Evolutionary conservation across 2,888 invertebrate species (phyloP).

Genomic region (Conops quadrifasciatus): DNA sequence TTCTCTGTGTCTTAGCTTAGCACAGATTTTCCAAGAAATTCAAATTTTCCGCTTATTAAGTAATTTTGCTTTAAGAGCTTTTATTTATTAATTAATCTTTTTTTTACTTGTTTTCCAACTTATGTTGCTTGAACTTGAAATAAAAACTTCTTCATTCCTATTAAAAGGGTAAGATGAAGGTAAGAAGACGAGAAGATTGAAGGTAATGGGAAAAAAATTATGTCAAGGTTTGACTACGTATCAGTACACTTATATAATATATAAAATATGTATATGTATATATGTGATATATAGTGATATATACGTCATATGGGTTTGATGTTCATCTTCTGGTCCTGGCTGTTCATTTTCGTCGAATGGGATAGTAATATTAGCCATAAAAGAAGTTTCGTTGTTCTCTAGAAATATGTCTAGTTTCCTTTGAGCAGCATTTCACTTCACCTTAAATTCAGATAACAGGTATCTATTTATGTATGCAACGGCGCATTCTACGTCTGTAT

Average conservation of each 20-base stretch:
- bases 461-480: not conserved
- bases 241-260: too few species aligned
- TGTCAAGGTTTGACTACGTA: not conserved
- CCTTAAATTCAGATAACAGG: not conserved
- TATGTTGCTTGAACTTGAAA: not conserved
- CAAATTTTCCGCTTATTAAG: conserved; percentile 25
- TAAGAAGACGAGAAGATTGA: not conserved
- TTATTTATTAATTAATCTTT: not conserved
- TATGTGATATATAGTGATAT: too few species aligned
- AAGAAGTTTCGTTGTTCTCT: too few species aligned
- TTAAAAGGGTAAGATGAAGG: not conserved
- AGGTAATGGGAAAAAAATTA: not conserved
- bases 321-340: too few species aligned
- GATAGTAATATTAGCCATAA: not conserved
- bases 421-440: too few species aligned
- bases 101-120: too few species aligned
- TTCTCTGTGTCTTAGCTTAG: conserved; percentile 8
- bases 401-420: too few species aligned
- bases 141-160: not conserved
- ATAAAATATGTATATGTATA: too few species aligned
- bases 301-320: too few species aligned
- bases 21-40: conserved; percentile 19
- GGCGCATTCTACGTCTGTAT: not conserved
- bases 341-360: not conserved
- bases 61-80: conserved; percentile 21